phyloP scores from a whole-genome alignment of 2,888 invertebrate genomes.

The Lasius platythorax region DNA sequence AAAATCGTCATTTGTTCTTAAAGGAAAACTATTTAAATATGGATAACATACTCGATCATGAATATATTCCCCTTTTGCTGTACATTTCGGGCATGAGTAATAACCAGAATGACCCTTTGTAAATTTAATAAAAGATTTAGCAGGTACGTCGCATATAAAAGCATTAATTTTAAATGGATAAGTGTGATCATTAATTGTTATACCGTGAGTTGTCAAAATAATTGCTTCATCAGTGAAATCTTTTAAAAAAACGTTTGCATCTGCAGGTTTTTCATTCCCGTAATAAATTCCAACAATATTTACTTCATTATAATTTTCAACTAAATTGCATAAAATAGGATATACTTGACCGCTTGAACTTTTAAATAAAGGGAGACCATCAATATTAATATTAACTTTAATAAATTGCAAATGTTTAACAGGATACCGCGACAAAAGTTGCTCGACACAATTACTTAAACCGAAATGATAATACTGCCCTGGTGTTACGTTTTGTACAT shows the following conservation, averaged over 20 bases:
- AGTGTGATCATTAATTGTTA: neutral
- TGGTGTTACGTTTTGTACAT: neutral
- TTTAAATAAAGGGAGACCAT: neutral
- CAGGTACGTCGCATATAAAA: constrained; percentile 17
- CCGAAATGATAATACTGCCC: constrained; percentile 5
- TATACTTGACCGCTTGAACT: neutral
- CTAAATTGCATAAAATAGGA: neutral
- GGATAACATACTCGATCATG: constrained; percentile 48
- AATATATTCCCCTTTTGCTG: constrained; percentile 18
- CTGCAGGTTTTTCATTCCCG: neutral
- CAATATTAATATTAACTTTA: neutral
- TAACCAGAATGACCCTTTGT: neutral
- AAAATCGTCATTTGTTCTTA: constrained; percentile 49
- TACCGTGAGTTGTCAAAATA: neutral
- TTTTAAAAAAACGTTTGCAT: constrained; percentile 3
- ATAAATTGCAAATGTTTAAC: neutral
- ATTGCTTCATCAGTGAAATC: neutral
- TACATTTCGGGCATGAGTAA: constrained; percentile 5
- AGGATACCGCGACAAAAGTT: neutral
- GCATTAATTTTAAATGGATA: constrained; percentile 13
- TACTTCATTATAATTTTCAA: neutral
- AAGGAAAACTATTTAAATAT: constrained; percentile 1
- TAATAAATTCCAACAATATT: neutral
- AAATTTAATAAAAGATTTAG: neutral
- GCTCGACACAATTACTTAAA: neutral